phyloP scores from a whole-genome alignment of 2,797 vertebrate genomes.

The Muraenolepis orangiensis region DNA sequence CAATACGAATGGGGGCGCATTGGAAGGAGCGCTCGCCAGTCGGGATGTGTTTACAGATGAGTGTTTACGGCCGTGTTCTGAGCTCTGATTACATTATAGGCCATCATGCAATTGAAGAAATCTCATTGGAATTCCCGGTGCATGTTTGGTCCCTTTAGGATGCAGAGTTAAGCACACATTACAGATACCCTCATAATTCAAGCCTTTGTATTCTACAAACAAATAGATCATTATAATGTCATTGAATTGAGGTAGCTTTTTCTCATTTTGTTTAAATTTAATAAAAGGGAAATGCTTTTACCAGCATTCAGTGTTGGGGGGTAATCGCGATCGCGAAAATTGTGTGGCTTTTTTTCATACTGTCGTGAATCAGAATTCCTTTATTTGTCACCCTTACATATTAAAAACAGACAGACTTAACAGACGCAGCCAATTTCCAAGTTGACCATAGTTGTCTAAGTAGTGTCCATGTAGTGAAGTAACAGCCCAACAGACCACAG shows the following conservation, averaged over 20 bases:
- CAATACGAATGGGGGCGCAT: not conserved
- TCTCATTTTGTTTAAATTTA: not conserved
- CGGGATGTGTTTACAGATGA: conserved; percentile 13
- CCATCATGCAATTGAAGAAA: conserved; percentile 13
- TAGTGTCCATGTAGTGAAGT: too few relatives aligned
- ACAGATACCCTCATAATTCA: conserved; percentile 42
- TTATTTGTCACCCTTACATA: too few relatives aligned
- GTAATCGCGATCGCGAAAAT: too few relatives aligned
- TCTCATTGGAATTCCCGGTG: conserved; percentile 47
- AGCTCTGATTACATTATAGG: conserved; percentile 25
- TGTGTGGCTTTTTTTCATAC: too few relatives aligned
- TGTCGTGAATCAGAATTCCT: too few relatives aligned
- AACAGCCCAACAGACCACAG: too few relatives aligned
- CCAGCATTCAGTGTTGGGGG: too few relatives aligned
- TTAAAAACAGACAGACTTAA: too few relatives aligned
- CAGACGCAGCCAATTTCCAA: too few relatives aligned
- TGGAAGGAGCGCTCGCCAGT: not conserved
- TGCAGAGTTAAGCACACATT: conserved; percentile 28
- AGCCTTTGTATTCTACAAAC: conserved; percentile 28
- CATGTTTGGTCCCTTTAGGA: conserved; percentile 42
- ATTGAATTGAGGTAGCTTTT: not conserved
- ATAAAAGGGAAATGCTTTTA: too few relatives aligned
- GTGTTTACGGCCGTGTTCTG: conserved; percentile 4
- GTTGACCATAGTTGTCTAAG: too few relatives aligned
- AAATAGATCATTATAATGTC: not conserved